phyloP scores from a whole-genome alignment of 1,140 invertebrate genomes.

The Drosophila watanabei region DNA sequence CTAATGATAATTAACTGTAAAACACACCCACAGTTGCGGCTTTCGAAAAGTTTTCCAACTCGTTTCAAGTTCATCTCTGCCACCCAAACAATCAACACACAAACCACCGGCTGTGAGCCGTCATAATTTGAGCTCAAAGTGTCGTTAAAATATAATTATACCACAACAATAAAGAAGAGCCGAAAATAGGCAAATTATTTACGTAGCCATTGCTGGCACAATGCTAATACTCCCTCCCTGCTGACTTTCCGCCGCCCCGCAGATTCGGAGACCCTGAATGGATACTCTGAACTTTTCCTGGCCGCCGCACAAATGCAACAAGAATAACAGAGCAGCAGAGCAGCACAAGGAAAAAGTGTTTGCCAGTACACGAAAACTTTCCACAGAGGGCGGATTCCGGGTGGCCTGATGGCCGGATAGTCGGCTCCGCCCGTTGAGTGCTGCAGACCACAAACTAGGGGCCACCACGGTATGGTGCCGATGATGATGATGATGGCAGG shows the following conservation, averaged over 20 bases:
- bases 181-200: constrained; percentile 67
- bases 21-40: constrained; percentile 26
- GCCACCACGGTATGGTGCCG: constrained; percentile 42
- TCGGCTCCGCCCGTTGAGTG: constrained; percentile 53
- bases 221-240: constrained; percentile 42
- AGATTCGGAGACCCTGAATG: constrained; percentile 27
- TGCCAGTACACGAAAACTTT: constrained; percentile 72
- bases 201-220: constrained; percentile 48
- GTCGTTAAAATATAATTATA: constrained; percentile 68
- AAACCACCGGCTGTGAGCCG: constrained; percentile 16
- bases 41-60: constrained; percentile 39
- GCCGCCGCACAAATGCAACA: constrained; percentile 47
- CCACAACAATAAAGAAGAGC: constrained; percentile 54
- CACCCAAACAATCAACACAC: constrained; percentile 30
- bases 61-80: constrained; percentile 52
- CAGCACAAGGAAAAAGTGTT: constrained; percentile 57
- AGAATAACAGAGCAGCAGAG: constrained; percentile 45
- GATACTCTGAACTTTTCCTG: constrained; percentile 60
- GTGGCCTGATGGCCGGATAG: constrained; percentile 20
- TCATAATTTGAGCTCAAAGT: constrained; percentile 58
- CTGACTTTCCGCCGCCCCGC: constrained; percentile 30
- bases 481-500: constrained; percentile 49
- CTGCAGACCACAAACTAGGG: constrained; percentile 56
- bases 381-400: constrained; percentile 30
- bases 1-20: constrained; percentile 40